phyloP scores from a whole-genome alignment of 1,140 invertebrate genomes.

The Aporrectodea caliginosa region DNA sequence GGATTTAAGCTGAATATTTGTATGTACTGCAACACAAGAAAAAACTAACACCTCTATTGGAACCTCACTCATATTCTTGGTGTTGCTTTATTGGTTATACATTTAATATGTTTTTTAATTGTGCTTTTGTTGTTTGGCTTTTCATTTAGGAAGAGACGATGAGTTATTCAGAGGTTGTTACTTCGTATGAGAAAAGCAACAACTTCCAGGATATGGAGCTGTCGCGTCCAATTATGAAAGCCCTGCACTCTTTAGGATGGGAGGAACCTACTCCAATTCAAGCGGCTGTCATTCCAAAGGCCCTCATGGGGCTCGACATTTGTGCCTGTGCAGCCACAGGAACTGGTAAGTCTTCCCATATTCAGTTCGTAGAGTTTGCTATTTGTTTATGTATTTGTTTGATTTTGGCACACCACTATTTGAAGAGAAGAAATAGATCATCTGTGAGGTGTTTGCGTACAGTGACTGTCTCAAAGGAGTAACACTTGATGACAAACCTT shows the following conservation, averaged over 20 bases:
- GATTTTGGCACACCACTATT: no score
- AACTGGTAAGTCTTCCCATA: slow-evolving; percentile 69
- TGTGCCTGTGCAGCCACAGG: slow-evolving; percentile 96
- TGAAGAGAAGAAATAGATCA: no score
- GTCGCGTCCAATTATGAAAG: slow-evolving; percentile 82
- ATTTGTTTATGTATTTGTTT: no score
- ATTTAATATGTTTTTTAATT: not conserved
- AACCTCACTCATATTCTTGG: no score
- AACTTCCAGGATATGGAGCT: slow-evolving; percentile 91
- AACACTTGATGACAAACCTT: no score
- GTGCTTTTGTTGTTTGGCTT: no score
- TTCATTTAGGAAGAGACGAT: slow-evolving; percentile 33
- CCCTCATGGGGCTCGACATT: slow-evolving; percentile 82
- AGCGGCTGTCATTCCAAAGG: slow-evolving; percentile 87
- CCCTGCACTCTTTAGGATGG: slow-evolving; percentile 80
- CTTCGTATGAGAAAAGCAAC: slow-evolving; percentile 65
- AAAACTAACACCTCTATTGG: no score
- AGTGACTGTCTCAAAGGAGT: not conserved
- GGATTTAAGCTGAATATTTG: no score
- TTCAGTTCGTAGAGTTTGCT: not conserved
- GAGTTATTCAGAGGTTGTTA: slow-evolving; percentile 68
- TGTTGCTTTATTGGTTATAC: no score
- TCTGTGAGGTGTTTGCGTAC: no score
- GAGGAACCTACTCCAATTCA: slow-evolving; percentile 95
- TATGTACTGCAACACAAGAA: no score